phyloP scores from a whole-genome alignment of 2,797 vertebrate genomes.

The Gambelia wislizenii region DNA sequence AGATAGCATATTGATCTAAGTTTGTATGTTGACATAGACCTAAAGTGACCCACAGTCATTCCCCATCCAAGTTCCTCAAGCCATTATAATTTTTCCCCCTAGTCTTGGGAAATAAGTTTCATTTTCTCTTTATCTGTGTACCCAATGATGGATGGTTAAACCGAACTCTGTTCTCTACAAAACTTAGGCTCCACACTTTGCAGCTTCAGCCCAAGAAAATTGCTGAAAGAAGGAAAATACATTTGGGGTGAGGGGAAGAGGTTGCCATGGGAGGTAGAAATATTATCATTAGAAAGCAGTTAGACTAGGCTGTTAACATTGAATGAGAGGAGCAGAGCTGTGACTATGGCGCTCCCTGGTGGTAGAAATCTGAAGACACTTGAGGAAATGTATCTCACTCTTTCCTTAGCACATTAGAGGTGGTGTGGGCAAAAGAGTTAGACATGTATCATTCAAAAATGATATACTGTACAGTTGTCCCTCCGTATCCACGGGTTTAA shows the following conservation, averaged over 20 bases:
- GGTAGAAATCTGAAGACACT: conserved; percentile 53
- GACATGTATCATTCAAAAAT: conserved; percentile 46
- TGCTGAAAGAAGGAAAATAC: conserved; percentile 29
- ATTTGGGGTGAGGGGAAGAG: background rate
- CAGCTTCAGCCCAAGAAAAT: conserved; percentile 23
- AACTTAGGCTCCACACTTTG: background rate
- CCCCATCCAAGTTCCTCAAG: background rate
- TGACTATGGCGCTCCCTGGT: conserved; percentile 76
- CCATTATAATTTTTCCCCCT: background rate
- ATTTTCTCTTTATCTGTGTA: background rate
- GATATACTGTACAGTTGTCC: too few species aligned
- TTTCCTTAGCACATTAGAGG: conserved; percentile 33
- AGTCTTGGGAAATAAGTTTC: background rate
- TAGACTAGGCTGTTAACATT: conserved; percentile 12
- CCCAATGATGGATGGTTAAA: too few species aligned
- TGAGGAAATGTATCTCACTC: conserved; percentile 28
- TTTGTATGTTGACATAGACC: conserved; percentile 4
- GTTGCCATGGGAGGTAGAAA: conserved; percentile 1
- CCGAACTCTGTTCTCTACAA: background rate
- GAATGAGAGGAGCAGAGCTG: conserved; percentile 34
- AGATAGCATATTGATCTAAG: background rate
- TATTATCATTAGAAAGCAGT: conserved; percentile 51
- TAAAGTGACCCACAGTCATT: background rate
- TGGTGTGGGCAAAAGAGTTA: background rate
- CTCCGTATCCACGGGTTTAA: too few species aligned